Percentiles rank a stretch among this genome's conserved stretches.
These are phyloP conservation scores for Xylota sylvarum DNA, from an alignment of 2,888 invertebrate genomes.

Conservation along the genomic window DNA sequence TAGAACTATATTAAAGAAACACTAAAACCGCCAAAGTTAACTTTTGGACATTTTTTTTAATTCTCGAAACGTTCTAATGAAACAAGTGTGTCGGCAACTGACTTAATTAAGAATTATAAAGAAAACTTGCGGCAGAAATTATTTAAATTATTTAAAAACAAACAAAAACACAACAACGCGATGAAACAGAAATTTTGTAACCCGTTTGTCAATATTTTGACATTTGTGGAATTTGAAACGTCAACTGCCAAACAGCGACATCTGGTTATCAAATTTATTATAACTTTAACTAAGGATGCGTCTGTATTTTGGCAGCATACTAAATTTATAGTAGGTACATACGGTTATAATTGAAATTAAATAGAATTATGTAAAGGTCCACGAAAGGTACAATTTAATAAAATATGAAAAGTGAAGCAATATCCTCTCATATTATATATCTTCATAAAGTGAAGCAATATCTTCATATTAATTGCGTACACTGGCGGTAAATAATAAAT, in stretches of 20 bases:
- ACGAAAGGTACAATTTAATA: too few relatives aligned
- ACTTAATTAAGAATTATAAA: not conserved
- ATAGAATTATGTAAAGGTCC: too few relatives aligned
- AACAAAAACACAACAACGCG: slow-evolving; percentile 30
- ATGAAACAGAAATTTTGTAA: slow-evolving; percentile 24
- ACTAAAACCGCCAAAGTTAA: not conserved
- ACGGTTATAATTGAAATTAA: too few relatives aligned
- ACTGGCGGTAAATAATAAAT: too few relatives aligned
- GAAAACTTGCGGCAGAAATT: not conserved
- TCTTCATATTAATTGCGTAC: too few relatives aligned
- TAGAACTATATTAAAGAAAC: not conserved
- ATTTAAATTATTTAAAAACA: slow-evolving; percentile 12
- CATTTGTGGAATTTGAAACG: not conserved
- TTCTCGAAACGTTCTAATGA: not conserved
- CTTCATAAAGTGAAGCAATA: too few relatives aligned
- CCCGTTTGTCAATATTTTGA: slow-evolving; percentile 25
- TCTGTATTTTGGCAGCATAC: not conserved
- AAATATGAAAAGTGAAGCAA: too few relatives aligned
- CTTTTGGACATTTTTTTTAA: not conserved
- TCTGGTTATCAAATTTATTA: not conserved
- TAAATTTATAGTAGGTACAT: too few relatives aligned
- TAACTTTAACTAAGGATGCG: not conserved
- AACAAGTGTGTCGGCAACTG: not conserved
- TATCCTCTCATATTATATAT: too few relatives aligned
- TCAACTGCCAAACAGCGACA: not conserved